A percentile compares a stretch with the other conserved stretches of the same genome.
Evolutionary conservation across 2,797 vertebrate genomes (phyloP).

Genomic region (Coracias cyanogaster): DNA sequence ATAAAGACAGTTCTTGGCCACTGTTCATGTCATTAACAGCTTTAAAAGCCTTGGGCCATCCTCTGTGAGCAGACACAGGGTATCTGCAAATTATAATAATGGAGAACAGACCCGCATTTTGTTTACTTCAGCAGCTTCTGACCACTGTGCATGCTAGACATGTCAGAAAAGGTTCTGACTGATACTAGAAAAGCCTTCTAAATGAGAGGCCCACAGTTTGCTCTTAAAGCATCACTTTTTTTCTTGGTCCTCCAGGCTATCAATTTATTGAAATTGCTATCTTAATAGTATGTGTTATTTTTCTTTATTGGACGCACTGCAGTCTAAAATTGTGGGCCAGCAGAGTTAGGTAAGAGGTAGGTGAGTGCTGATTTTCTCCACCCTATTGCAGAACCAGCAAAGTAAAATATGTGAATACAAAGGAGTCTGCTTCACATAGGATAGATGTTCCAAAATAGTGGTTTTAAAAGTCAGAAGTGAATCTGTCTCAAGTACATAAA

Average conservation of each 20-base stretch:
- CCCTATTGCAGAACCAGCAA: not conserved
- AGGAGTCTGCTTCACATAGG: not conserved
- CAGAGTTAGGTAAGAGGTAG: not conserved
- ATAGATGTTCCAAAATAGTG: not conserved
- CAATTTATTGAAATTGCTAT: not conserved
- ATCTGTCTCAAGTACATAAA: not conserved
- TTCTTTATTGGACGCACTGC: not conserved
- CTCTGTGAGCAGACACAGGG: not conserved
- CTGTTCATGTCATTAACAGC: slow-evolving; percentile 36
- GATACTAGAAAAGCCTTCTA: not conserved
- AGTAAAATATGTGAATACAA: not conserved
- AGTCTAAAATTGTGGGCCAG: not conserved
- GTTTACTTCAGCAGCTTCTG: slow-evolving; percentile 50
- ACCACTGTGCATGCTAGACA: not conserved
- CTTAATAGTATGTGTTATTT: not conserved
- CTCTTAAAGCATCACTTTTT: not conserved
- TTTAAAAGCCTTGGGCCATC: slow-evolving; percentile 13
- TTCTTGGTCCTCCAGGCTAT: not conserved
- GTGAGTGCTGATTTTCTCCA: not conserved
- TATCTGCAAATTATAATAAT: slow-evolving; percentile 50
- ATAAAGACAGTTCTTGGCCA: slow-evolving; percentile 37
- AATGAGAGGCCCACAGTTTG: not conserved
- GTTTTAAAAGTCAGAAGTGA: not conserved
- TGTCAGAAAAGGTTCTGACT: not conserved
- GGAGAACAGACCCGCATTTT: slow-evolving; percentile 44